Evolutionary conservation across 2,113 vertebrate genomes (phyloP), one percentile per base, ranked within the genome.

Genomic region (Eolophus roseicapilla): DNA sequence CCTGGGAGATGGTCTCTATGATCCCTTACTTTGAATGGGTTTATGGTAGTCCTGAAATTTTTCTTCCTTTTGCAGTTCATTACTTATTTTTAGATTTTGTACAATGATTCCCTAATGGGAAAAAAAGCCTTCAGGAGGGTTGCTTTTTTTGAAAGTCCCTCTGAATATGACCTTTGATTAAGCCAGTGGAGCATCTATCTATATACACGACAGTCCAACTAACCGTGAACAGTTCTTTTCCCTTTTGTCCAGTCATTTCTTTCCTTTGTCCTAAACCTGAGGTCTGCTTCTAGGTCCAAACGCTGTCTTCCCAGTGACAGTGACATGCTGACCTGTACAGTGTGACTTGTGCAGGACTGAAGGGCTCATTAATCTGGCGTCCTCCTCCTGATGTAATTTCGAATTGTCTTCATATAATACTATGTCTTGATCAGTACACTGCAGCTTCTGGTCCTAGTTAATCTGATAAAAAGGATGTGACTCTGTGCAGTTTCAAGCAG

Each of bases 11-110:
- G 53, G 31, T 27, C 39, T 64, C n/a, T 77, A 55, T 35, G 37
- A 29, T 4, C 10, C 14, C 47, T 86, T 21, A 0, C 9, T 81
- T 67, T 24, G 3, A 8, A 2, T 7, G 43, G 2, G 3, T 6
- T 67, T 50, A 8, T 39, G 39, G 52, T 20, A 41, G 23, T 18
- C 20, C 71, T 39, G 79, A 39, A 2, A 1, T 63, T 63, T 67
- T 52, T 53, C 17, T 23, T 87, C 13, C 31, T 20, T 27, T 8
- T 21, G 23, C 7, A 49, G 69, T 62, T 62, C 14, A 0, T 17
- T 2, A 4, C 18, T 70, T 43, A 0, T 17, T 13, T 85, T 41
- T 1, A 25, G 21, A 6, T 73, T 76, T 70, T 74, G 9, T 39
- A 2, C 47, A 7, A 20, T 16, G 47, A 6, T 71, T 31, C 25